These are phyloP conservation scores for Phoebastria nigripes DNA, from an alignment of 2,797 vertebrate species.

Conservation along the genomic window DNA sequence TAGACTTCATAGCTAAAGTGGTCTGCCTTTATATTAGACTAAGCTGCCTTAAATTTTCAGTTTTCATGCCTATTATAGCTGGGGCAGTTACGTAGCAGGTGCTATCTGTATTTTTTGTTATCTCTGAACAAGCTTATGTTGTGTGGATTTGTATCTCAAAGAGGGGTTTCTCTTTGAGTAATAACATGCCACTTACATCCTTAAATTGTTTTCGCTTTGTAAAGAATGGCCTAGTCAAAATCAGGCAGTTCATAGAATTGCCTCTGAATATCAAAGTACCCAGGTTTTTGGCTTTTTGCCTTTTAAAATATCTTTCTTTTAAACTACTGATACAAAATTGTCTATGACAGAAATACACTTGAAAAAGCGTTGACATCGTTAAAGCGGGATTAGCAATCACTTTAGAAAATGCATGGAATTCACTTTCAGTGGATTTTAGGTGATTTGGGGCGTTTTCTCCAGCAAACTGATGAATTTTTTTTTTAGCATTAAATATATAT, in stretches of 20 bases:
- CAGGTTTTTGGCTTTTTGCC: not conserved
- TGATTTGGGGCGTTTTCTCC: not conserved
- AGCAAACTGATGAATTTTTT: not conserved
- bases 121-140: not conserved
- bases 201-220: not conserved
- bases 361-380: not conserved
- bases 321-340: not conserved
- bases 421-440: not conserved
- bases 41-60: not conserved
- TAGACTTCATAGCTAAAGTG: not conserved
- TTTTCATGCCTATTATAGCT: not conserved
- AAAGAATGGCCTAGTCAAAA: not conserved
- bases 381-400: not conserved
- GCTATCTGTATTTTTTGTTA: not conserved
- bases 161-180: not conserved
- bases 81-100: not conserved
- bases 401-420: not conserved
- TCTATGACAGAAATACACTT: not conserved
- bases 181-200: not conserved
- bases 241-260: not conserved
- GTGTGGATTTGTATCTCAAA: not conserved
- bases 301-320: not conserved
- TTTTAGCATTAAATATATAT: not conserved
- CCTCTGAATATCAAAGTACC: not conserved
- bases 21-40: not conserved